Evolutionary conservation across 2,113 vertebrate genomes (phyloP), one percentile per base, ranked within the genome.

Genomic region (Campylomormyrus tamandua): DNA sequence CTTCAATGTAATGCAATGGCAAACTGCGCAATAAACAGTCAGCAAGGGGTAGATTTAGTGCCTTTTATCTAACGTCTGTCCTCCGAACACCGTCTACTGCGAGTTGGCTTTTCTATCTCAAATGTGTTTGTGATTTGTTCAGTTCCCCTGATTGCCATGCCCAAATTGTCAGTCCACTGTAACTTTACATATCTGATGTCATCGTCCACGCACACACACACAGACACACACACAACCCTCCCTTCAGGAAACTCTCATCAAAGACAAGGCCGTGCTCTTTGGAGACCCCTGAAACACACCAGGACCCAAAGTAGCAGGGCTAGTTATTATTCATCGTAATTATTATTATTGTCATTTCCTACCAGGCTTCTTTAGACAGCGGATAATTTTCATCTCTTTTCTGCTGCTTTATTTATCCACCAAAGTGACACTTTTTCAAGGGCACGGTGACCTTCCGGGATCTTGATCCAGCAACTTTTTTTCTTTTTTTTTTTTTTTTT

Each of bases 261-360:
- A 9, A 42, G 9, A 39, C 21, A 3, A 11, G 3, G 6, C 17
- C 3, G 1, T 48, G 17, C 21, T 83, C 45, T 42, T 24, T 11
- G 35, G 9, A 45, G 83, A 24, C 45, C 45, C 48, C 7, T 8
- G 19, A 84, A n/a, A 21, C 39, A n/a, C 0, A 21, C 42, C 42
- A 42, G 42, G 39, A 83, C 39, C 42, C 9, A 8, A 46, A 19
- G 35, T 24, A 84, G 83, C 27, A 19, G 31, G 17, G 24, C 42
- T 24, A 13, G 10, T 48, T 27, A 84, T 84, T 83, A 83, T 35
- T 80, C 35, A 80, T n/a, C 5, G 10, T 84, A 48, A 84, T 84
- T 84, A 84, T 84, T 84, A 84, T 84, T 84, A 48, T n/a, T 48
- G 45, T 19, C 35, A 19, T 80, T 80, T 80, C 83, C n/a, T 84